Evolutionary conservation across 2,113 vertebrate genomes (phyloP), one percentile per base, ranked within the genome.

Genomic region (Saimiri boliviensis): DNA sequence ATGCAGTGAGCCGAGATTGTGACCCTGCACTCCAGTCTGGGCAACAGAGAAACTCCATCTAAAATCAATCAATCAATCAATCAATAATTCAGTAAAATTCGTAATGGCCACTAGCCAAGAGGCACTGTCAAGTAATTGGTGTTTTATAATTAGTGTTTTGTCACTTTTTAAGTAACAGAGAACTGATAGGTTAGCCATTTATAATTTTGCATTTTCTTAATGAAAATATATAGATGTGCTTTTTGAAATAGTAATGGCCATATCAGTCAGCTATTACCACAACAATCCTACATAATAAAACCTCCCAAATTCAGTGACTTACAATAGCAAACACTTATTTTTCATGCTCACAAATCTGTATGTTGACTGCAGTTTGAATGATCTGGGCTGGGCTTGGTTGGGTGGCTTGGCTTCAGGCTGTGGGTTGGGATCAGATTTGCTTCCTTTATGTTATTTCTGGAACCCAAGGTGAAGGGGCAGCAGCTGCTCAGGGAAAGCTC

Each of bases 61-160:
- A 12, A 63, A 63, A 63, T 30, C 25, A 60, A 60, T 23, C 25
- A 60, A 42, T 42, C 42, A 42, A 42, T 42, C 30, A 63, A 96
- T 60, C 45, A 21, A 81, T 81, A 60, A 71, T 42, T 10, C 25
- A 79, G 60, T 92, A 82, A 89, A 84, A 92, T 93, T 94, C 97
- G 89, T 77, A 27, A 71, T 63, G 83, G 84, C 63, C 52, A 94
- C 1, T 1, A 96, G 91, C 63, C 94, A 98, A 85, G 89, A 96
- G 5, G 98, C 91, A 95, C 73, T 82, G 27, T 89, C 84, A 86
- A 71, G 8, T 13, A 63, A 63, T 63, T 30, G 13, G 60, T 63
- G 27, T 63, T 14, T 63, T 96, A 93, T 95, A n/a, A n/a, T n/a
- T 30, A 30, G 60, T 63, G 27, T 63, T 14, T 63, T 96, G 92